Evolutionary conservation across 2,113 vertebrate genomes (phyloP), one percentile per base, ranked within the genome.

Genomic region (Mirounga angustirostris): DNA sequence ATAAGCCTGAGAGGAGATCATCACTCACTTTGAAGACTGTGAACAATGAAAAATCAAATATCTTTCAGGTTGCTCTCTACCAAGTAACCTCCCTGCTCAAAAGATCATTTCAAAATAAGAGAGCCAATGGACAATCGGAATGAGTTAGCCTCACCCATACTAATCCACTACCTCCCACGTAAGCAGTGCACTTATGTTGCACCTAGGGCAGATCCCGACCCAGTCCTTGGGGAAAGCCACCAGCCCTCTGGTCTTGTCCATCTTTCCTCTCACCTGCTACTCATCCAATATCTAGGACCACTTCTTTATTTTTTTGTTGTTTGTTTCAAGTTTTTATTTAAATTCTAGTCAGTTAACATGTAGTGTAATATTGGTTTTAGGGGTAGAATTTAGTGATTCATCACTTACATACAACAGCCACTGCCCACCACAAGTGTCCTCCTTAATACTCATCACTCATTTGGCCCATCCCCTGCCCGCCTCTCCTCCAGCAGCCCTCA

Each of bases 161-260:
- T n/a, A 15, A 43, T 5, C 3, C 5, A 1, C 12, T 21, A 4
- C 28, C 74, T 69, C 18, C 43, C 59, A 14, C 7, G 16, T 12
- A 22, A 6, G 26, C 3, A 8, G 14, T 21, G 21, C 61, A 36
- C 9, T 11, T 8, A 2, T 2, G 16, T 6, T 21, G n/a, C 21
- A 15, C n/a, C 21, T 0, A 4, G 11, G 56, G 11, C 13, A 80
- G 52, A 88, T 4, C 13, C 1, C 3, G 52, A 81, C 5, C 7
- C 61, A 15, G 59, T 22, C 46, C 4, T 79, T 69, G 71, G 18
- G 13, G 30, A 78, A 76, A 89, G 33, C 5, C 67, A 16, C 11
- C 0, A 6, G 22, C 12, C 30, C 10, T 87, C 43, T 4, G 15
- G 36, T 18, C 16, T 73, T 21, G 18, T n/a, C 21, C 11, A 28